Evolutionary conservation across 35 echinoderm and acorn worm genomes (phyloP), one percentile per base, ranked within the genome.

Genomic region (Eucidaris tribuloides): DNA sequence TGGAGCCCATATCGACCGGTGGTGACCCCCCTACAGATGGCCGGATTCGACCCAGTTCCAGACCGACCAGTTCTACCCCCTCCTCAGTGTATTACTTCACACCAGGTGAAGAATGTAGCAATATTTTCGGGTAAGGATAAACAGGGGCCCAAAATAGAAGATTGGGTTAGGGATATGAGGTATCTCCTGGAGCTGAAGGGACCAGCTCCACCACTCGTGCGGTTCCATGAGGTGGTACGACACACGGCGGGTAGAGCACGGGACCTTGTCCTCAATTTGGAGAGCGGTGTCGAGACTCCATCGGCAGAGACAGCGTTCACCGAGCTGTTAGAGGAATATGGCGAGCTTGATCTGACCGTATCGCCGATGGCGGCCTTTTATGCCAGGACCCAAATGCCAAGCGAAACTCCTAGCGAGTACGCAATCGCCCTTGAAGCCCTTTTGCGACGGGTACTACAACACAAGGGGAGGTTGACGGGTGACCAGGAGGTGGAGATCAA

Each of bases 321-420:
- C 62, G 82, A 64, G 25, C 49, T 84, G n/a, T 43, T 54, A 4
- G 61, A 84, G n/a, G 82, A 84, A 22, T 84, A 58, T 31, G 19
- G 45, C 3, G 35, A 66, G 29, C 41, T 46, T 20, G 33, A 29
- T 22, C 19, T 18, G 18, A 63, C 82, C 4, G 2, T 54, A 25
- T 84, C 82, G 22, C 82, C 82, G 18, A 41, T 84, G 82, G 82
- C 82, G 32, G 43, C 32, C 22, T 84, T 84, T 44, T 84, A 84
- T 42, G 33, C 82, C 5, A 42, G 82, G 27, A 20, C 34, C 3
- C 62, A 65, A 15, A 43, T 72, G 34, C 34, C 43, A 46, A 76
- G 50, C 18, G 63, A 85, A 31, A 71, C 82, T 7, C 63, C 82
- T n/a, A 20, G 18, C 9, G 63, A 71, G 34, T 74, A 54, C 31